A percentile compares a stretch with the other conserved stretches of the same genome.
Conservation (phyloP, 2,797 vertebrate species). For the Danio aesculapii region DNA sequence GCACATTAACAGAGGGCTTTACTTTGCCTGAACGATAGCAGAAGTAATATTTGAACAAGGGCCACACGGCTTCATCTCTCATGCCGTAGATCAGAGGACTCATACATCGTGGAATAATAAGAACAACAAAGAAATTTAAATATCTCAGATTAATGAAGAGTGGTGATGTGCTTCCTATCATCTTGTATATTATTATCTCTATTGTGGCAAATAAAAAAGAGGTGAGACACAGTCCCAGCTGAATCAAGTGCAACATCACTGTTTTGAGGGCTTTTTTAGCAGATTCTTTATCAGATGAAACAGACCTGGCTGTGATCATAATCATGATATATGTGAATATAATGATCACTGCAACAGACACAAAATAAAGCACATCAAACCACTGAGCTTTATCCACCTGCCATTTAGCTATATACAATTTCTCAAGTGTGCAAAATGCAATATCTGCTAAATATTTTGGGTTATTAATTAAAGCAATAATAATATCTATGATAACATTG, state of each 20-base stretch:
- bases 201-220: conserved; percentile 54
- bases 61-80: conserved; percentile 58
- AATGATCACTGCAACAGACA: conserved; percentile 39
- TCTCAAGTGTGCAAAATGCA: conserved; percentile 29
- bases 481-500: neutral
- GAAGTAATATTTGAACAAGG: conserved; percentile 58
- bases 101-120: conserved; percentile 57
- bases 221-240: conserved; percentile 56
- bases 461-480: neutral
- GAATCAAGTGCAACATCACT: conserved; percentile 58
- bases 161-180: conserved; percentile 26
- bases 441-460: conserved; percentile 11
- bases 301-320: conserved; percentile 56
- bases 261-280: conserved; percentile 53
- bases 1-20: conserved; percentile 41
- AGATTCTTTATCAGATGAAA: conserved; percentile 53
- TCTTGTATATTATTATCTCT: conserved; percentile 41
- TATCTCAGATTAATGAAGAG: conserved; percentile 54
- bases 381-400: conserved; percentile 37
- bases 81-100: conserved; percentile 64
- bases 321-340: conserved; percentile 58
- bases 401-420: conserved; percentile 39
- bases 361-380: conserved; percentile 50
- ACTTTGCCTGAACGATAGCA: conserved; percentile 49
- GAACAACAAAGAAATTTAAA: conserved; percentile 45